Base-by-base conservation (phyloP, 2,797 vertebrate genomes). In the Eleutherodactylus coqui region DNA sequence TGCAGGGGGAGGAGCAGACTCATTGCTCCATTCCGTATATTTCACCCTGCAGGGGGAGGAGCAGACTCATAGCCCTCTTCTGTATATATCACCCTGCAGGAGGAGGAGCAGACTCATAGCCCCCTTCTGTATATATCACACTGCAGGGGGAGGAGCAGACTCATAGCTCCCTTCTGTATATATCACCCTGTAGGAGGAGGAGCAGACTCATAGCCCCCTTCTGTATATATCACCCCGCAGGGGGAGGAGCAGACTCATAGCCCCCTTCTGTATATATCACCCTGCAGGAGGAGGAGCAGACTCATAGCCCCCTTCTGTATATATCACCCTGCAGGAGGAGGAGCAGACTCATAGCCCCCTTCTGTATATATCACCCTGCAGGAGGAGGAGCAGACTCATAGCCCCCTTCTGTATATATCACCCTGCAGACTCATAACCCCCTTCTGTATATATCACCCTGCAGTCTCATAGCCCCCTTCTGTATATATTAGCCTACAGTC, bases 141-240 rank as follows among this genome's bases (percentile, higher is more conserved):
- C 55, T 79, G 55, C 14, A 45, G 36, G 53, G 5, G 58, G 78
- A 80, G 76, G 38, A 53, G 49, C 49, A 51, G 36, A 29, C 77
- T 45, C 77, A 29, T 62, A 79, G 55, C 77, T 60, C 76, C 36
- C 34, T 60, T 60, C 53, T 79, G 11, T 64, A n/a, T n/a, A n/a
- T n/a, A 43, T 62, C 77, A 79, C 58, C 16, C 77, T 79, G 27
- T n/a, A 79, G 53, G 76, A 9, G 76, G 53, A 41, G 76, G 76
- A 43, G 49, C 49, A 51, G 76, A 27, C 77, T 62, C 58, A 45
- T 79, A 64, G 75, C 49, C n/a, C 51, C 34, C 32, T 55, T 53
- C 53, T 78, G 53, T 78, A n/a, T n/a, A n/a, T n/a, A 38, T 79
- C 55, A 79, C 76, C 78, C 41, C 64, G 58, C n/a, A 64, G 58